Conservation (phyloP, 2,113 vertebrate species). For the Charadrius vociferus region DNA sequence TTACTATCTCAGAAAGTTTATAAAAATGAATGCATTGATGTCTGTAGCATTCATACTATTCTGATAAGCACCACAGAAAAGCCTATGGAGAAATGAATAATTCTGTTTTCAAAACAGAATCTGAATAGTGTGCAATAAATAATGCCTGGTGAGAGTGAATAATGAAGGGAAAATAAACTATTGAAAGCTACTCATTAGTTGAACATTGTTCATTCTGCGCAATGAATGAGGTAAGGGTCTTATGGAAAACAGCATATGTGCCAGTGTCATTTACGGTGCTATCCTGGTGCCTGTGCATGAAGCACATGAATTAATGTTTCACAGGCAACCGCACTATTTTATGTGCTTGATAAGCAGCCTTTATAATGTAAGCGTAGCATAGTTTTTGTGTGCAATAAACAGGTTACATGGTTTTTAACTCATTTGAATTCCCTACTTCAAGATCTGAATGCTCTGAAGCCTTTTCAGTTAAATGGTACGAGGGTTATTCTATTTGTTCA, state of each 20-base stretch:
- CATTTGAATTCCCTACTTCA: conserved; percentile 25
- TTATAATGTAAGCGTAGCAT: conserved; percentile 15
- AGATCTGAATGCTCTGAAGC: conserved; percentile 15
- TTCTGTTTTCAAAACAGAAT: conserved; percentile 56
- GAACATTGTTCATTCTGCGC: conserved; percentile 28
- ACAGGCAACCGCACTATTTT: conserved; percentile 35
- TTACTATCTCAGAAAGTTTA: not conserved
- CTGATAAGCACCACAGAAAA: conserved; percentile 29
- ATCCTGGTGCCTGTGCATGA: not conserved
- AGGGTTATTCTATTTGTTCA: not conserved
- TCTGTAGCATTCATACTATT: not conserved
- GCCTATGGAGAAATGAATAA: conserved; percentile 53
- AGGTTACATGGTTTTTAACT: conserved; percentile 46
- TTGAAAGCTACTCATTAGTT: conserved; percentile 34
- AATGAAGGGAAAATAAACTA: conserved; percentile 56
- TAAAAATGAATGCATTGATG: not conserved
- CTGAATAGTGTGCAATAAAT: conserved; percentile 43
- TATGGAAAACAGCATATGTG: conserved; percentile 25
- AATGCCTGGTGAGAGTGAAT: conserved; percentile 56
- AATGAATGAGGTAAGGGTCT: conserved; percentile 27
- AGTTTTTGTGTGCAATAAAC: conserved; percentile 43
- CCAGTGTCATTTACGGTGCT: conserved; percentile 44
- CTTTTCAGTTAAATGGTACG: not conserved
- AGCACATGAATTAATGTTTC: conserved; percentile 43
- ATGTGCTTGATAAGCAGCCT: conserved; percentile 48